Conservation (phyloP, 2,888 invertebrate genomes). For the Petrolisthes manimaculis region DNA sequence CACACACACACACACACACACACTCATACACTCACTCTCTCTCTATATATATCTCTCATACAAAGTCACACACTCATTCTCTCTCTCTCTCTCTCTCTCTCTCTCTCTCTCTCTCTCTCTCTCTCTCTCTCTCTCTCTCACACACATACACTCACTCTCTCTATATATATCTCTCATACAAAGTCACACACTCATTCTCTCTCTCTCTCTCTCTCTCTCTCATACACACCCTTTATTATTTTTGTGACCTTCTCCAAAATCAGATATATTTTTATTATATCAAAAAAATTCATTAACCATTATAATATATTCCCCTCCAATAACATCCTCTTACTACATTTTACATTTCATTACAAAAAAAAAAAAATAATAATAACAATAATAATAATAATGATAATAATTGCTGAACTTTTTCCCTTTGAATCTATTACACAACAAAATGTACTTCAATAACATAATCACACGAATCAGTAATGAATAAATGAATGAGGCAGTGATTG, state of each 20-base stretch:
- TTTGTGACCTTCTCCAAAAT: not conserved
- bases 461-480: too few relatives aligned
- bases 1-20: not conserved
- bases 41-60: not conserved
- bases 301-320: not conserved
- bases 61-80: not conserved
- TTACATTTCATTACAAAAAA: not conserved
- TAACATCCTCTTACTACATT: not conserved
- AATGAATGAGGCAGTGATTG: too few relatives aligned
- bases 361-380: too few relatives aligned
- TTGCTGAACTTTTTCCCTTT: too few relatives aligned
- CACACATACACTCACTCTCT: not conserved
- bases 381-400: too few relatives aligned
- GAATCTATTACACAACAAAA: too few relatives aligned
- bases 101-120: not conserved
- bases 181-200: not conserved
- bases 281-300: not conserved
- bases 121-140: not conserved
- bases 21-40: not conserved
- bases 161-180: not conserved
- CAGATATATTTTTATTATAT: not conserved
- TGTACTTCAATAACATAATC: too few relatives aligned
- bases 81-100: not conserved
- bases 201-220: not conserved
- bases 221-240: not conserved